Evolutionary conservation across 2,797 vertebrate genomes (phyloP), one percentile per base, ranked within the genome.

Genomic region (Amphiprion clarkii): DNA sequence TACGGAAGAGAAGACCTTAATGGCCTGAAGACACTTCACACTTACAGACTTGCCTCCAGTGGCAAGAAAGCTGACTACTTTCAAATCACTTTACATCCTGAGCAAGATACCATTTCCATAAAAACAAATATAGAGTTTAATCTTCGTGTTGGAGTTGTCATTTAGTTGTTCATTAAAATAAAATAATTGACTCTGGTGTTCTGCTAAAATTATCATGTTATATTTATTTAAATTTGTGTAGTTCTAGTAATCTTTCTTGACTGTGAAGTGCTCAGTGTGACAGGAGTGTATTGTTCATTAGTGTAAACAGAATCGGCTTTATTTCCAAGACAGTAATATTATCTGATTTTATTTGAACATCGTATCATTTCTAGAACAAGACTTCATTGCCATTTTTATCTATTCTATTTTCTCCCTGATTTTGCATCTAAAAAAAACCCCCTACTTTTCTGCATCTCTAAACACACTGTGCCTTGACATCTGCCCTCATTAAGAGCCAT

Each of bases 401-500:
- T 75, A 31, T 71, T 88, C 81, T 90, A 81, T 89, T 92, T 89
- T 89, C 67, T 74, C 71, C 78, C 52, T 39, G 55, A 83, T 86
- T 85, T 86, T 85, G 77, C 76, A 81, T 90, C 77, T 88, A 68
- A 67, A 63, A 78, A 75, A 65, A 67, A 63, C 77, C 73, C 59
- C 2, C 33, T n/a, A 3, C 31, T 49, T 76, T 36, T 46, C 60
- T 53, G 67, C 62, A 23, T 81, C 71, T 88, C 70, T 87, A 85
- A 92, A 86, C 85, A 85, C 72, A 75, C 82, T 46, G 40, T 69
- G 84, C 71, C 86, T 82, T 92, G 92, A 93, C 91, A 92, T 90
- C 89, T 92, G 89, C 92, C 89, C 93, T 93, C 91, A 91, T 94
- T 92, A 93, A 85, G 79, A 85, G 85, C 81, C 83, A 74, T 4